Percentiles rank a stretch among this genome's conserved stretches.
phyloP scores from a whole-genome alignment of 2,888 invertebrate genomes.

The Agonopterix subpropinquella region DNA sequence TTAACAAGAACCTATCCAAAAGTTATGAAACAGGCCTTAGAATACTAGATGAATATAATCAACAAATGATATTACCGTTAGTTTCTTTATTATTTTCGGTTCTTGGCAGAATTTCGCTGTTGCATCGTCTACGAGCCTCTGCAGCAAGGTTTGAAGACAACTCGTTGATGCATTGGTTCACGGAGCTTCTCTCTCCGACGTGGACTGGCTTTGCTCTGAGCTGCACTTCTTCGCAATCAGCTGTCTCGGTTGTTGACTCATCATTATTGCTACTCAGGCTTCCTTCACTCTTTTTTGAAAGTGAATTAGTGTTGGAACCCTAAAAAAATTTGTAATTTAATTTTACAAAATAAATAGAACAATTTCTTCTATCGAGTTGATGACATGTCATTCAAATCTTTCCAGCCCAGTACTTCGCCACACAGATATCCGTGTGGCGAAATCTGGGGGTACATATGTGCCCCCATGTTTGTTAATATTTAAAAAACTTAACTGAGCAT shows the following conservation, averaged over 20 bases:
- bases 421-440: too few species aligned
- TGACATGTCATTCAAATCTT: too few species aligned
- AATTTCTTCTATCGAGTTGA: too few species aligned
- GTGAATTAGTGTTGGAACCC: conserved; percentile 55
- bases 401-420: too few species aligned
- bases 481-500: too few species aligned
- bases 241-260: conserved; percentile 44
- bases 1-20: too few species aligned
- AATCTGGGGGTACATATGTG: too few species aligned
- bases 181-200: conserved; percentile 61
- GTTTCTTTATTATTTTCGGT: conserved; percentile 54
- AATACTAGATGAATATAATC: not conserved
- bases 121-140: conserved; percentile 61
- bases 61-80: conserved; percentile 22
- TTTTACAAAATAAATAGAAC: too few species aligned
- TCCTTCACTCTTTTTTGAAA: conserved; percentile 56
- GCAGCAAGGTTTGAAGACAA: conserved; percentile 75
- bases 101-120: conserved; percentile 67
- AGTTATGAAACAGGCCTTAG: too few species aligned
- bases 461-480: too few species aligned
- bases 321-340: conserved; percentile 15
- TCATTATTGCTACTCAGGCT: conserved; percentile 53
- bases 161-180: conserved; percentile 83
- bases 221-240: conserved; percentile 56
- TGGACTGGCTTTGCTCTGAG: conserved; percentile 52